These are phyloP conservation scores for Tichodroma muraria DNA, from an alignment of 2,113 vertebrate genomes.

Conservation along the genomic window DNA sequence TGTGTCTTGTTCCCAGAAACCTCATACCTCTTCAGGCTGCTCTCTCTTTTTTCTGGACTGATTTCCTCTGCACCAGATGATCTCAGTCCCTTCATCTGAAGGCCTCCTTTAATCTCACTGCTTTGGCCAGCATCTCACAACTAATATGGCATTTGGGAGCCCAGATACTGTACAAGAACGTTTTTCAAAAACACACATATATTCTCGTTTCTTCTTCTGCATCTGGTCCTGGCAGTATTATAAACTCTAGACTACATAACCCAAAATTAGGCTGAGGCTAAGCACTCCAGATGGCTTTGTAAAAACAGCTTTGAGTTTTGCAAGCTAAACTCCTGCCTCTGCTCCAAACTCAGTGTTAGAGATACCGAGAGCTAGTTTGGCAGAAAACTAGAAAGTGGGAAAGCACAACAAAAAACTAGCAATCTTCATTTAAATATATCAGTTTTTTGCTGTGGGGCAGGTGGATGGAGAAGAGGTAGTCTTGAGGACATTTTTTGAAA, in stretches of 20 bases:
- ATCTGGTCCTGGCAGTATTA: background rate
- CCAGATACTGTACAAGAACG: background rate
- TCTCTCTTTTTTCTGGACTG: background rate
- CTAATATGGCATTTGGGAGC: background rate
- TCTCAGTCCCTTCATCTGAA: background rate
- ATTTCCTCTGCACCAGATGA: background rate
- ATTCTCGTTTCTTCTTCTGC: background rate
- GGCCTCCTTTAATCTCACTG: background rate
- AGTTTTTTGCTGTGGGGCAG: background rate
- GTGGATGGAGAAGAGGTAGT: background rate
- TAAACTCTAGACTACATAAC: background rate
- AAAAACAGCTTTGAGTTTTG: conserved; percentile 28
- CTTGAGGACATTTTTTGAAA: conserved; percentile 28
- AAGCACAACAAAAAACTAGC: background rate
- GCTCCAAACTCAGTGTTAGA: background rate
- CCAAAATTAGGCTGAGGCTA: background rate
- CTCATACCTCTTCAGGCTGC: background rate
- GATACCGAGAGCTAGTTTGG: background rate
- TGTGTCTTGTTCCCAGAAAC: background rate
- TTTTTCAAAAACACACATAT: background rate
- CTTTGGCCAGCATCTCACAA: background rate
- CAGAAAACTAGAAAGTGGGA: background rate
- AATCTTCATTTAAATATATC: conserved; percentile 9
- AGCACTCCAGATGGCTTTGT: conserved; percentile 30
- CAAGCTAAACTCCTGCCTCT: background rate